A percentile compares a stretch with the other conserved stretches of the same genome.
Conservation (phyloP, 2,888 invertebrate genomes). For the Hydropsyche betteni region DNA sequence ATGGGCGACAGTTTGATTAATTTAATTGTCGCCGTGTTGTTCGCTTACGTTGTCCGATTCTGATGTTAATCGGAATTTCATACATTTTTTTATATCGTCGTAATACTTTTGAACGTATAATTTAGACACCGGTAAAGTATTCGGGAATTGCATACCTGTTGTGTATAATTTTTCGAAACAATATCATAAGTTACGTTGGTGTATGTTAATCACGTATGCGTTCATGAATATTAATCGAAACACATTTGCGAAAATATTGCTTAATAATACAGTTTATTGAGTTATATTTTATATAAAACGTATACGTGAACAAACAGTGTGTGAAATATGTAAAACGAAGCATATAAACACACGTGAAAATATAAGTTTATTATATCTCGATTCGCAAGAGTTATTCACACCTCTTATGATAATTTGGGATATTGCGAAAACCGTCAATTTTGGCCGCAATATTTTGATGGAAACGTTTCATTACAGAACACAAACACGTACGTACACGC, state of each 20-base stretch:
- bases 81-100: too few species aligned
- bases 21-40: slow-evolving; percentile 23
- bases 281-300: not conserved
- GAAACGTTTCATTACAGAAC: slow-evolving; percentile 23
- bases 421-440: not conserved
- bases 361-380: not conserved
- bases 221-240: slow-evolving; percentile 17
- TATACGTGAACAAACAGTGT: too few species aligned
- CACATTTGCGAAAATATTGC: slow-evolving; percentile 8
- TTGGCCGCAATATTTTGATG: slow-evolving; percentile 13
- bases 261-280: slow-evolving; percentile 7
- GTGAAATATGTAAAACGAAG: too few species aligned
- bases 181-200: too few species aligned
- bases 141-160: too few species aligned
- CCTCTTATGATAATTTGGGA: not conserved
- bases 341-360: too few species aligned
- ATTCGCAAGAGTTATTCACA: slow-evolving; percentile 18
- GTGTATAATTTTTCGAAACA: too few species aligned
- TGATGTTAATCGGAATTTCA: too few species aligned
- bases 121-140: too few species aligned
- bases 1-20: slow-evolving; percentile 22
- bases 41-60: not conserved
- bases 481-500: not conserved
- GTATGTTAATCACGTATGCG: not conserved
- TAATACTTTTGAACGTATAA: too few species aligned